These are phyloP conservation scores for Todiramphus saurophagus DNA, from an alignment of 2,113 vertebrate species.

Conservation along the genomic window DNA sequence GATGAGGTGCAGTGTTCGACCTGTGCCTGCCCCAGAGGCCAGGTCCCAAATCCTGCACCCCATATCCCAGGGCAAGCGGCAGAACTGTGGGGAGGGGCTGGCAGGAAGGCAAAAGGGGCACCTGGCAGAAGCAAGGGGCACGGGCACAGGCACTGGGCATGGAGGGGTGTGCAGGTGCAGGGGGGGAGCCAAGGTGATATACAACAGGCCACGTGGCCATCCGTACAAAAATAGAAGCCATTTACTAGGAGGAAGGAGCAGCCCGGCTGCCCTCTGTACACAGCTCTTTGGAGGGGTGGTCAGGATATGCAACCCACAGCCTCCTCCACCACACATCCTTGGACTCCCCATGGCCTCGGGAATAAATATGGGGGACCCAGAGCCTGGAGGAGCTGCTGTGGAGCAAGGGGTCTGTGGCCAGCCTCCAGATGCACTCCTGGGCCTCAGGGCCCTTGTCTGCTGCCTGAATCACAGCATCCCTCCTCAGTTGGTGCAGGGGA, in stretches of 20 bases:
- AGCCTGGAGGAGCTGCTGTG: background rate
- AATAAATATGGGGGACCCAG: background rate
- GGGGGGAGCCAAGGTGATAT: background rate
- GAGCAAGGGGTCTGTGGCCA: background rate
- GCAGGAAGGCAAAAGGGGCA: background rate
- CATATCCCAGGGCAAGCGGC: background rate
- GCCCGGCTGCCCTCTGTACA: constrained; percentile 57
- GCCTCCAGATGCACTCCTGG: background rate
- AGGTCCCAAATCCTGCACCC: background rate
- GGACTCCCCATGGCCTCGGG: background rate
- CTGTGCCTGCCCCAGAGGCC: background rate
- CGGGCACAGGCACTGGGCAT: background rate
- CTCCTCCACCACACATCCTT: background rate
- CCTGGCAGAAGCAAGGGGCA: background rate
- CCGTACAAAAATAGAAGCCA: constrained; percentile 67
- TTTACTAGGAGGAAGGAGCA: constrained; percentile 48
- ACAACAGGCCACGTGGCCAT: background rate
- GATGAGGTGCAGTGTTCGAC: background rate
- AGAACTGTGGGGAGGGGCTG: background rate
- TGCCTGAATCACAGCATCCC: background rate
- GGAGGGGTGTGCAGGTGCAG: background rate
- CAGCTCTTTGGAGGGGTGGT: background rate
- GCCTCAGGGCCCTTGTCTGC: background rate
- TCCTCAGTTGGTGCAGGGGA: background rate
- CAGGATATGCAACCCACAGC: background rate